Conservation (phyloP, 1,140 invertebrate genomes). For the Micrasema longulum region DNA sequence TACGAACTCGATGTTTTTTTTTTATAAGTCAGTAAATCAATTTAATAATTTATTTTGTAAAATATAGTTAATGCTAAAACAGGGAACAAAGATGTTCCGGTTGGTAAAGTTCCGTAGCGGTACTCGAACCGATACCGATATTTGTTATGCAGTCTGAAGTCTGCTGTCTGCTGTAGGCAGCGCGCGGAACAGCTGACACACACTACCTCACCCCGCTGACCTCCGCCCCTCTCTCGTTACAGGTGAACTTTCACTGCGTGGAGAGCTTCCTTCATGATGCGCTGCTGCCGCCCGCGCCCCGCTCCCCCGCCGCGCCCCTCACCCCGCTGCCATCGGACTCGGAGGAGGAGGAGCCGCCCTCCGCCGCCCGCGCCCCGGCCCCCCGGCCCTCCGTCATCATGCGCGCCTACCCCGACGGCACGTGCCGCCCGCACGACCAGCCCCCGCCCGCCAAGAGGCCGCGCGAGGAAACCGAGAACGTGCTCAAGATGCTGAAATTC, state of each 20-base stretch:
- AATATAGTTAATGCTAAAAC: too few species aligned
- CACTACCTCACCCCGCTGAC: constrained; percentile 56
- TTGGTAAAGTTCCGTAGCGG: too few species aligned
- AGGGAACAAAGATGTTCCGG: too few species aligned
- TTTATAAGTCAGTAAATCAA: too few species aligned
- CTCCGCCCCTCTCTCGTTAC: constrained; percentile 57
- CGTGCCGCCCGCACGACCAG: constrained; percentile 68
- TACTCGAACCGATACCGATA: too few species aligned
- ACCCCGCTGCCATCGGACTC: constrained; percentile 72
- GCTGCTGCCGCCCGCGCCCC: constrained; percentile 49
- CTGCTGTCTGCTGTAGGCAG: too few species aligned
- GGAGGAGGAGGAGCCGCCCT: constrained; percentile 67
- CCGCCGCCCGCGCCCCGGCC: constrained; percentile 70
- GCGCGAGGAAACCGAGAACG: constrained; percentile 67
- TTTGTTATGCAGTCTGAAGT: too few species aligned
- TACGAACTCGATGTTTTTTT: too few species aligned
- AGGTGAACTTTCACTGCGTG: constrained; percentile 63
- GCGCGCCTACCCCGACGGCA: constrained; percentile 81
- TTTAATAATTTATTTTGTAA: too few species aligned
- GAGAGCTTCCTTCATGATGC: constrained; percentile 57
- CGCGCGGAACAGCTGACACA: constrained; percentile 39
- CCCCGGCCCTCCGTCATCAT: constrained; percentile 77
- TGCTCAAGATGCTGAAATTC: constrained; percentile 80
- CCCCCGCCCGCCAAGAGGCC: constrained; percentile 53
- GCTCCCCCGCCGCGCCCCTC: constrained; percentile 61